Evolutionary conservation across 2,113 vertebrate genomes (phyloP).

Genomic region (Mobula birostris): DNA sequence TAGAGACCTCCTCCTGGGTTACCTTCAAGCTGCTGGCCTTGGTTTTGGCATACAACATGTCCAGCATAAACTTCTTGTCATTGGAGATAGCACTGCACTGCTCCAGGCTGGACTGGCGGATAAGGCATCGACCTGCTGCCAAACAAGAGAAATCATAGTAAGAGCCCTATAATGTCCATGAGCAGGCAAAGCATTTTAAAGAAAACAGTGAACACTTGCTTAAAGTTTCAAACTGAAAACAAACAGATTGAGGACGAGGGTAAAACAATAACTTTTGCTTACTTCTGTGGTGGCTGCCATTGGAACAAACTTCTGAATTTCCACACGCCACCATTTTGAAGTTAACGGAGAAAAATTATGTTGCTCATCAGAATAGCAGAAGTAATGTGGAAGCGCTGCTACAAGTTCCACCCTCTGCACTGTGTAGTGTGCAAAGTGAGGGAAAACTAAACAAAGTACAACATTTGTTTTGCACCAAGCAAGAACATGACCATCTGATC

Average conservation of each 20-base stretch:
- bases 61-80: slow-evolving; percentile 61
- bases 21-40: background rate
- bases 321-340: slow-evolving; percentile 43
- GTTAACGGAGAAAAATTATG: background rate
- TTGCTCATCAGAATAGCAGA: background rate
- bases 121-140: slow-evolving; percentile 44
- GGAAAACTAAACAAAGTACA: slow-evolving; percentile 5
- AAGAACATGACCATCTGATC: slow-evolving; percentile 42
- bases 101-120: slow-evolving; percentile 42
- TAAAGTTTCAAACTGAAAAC: background rate
- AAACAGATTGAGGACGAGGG: background rate
- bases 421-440: background rate
- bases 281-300: slow-evolving; percentile 39
- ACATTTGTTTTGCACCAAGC: background rate
- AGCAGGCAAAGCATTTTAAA: background rate
- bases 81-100: slow-evolving; percentile 59
- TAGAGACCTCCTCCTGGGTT: slow-evolving; percentile 40
- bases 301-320: slow-evolving; percentile 39
- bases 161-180: background rate
- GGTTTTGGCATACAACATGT: slow-evolving; percentile 65
- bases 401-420: background rate
- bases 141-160: background rate
- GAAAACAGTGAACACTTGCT: background rate
- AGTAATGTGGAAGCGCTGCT: slow-evolving; percentile 9
- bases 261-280: slow-evolving; percentile 30